Evolutionary conservation across 2,113 vertebrate genomes (phyloP).

Genomic region (Verasper variegatus): DNA sequence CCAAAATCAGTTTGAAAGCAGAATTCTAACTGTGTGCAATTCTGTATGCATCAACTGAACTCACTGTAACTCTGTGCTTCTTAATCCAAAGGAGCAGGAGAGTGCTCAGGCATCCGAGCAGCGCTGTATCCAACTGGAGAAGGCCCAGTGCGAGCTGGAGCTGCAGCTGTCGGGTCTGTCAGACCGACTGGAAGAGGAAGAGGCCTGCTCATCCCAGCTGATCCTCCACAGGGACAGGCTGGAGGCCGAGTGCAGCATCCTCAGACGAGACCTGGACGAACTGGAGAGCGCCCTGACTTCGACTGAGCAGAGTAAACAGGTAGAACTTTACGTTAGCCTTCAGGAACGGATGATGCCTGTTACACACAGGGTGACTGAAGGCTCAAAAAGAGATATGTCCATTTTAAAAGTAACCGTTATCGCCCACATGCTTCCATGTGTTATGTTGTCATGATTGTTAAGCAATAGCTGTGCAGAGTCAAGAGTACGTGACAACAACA

Average conservation of each 20-base stretch:
- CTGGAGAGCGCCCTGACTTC: conserved; percentile 75
- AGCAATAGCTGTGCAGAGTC: too few species aligned
- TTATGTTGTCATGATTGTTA: too few species aligned
- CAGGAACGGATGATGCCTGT: background rate
- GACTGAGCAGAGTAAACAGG: conserved; percentile 78
- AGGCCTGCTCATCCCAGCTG: conserved; percentile 73
- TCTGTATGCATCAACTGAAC: too few species aligned
- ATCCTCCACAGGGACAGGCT: conserved; percentile 72
- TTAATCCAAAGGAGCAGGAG: conserved; percentile 76
- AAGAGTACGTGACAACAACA: too few species aligned
- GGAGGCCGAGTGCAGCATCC: conserved; percentile 78
- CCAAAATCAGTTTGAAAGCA: too few species aligned
- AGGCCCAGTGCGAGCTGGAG: conserved; percentile 76
- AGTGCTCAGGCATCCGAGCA: conserved; percentile 75
- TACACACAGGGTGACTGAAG: too few species aligned
- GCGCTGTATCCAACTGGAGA: conserved; percentile 77
- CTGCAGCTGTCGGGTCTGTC: conserved; percentile 75
- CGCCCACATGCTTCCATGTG: too few species aligned
- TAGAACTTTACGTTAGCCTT: conserved; percentile 25
- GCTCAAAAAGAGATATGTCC: too few species aligned
- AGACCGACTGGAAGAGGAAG: conserved; percentile 80
- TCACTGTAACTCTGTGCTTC: background rate
- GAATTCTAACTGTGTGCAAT: too few species aligned
- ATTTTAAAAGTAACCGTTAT: too few species aligned
- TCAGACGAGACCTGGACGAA: conserved; percentile 78